Conservation (phyloP, 2,113 vertebrate genomes). For the Melanerpes aurifrons region DNA sequence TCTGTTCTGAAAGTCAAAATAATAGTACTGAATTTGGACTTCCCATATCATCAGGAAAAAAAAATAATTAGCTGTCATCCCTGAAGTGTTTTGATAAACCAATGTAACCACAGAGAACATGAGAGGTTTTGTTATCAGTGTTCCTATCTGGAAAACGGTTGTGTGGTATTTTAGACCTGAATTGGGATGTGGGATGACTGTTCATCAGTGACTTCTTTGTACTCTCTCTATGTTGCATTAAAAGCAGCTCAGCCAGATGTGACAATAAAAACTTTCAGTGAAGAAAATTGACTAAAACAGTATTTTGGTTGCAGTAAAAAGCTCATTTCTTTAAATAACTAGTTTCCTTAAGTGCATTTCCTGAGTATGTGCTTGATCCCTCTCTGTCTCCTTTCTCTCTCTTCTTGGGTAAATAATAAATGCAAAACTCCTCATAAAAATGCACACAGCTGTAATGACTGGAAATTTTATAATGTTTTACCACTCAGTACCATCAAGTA, state of each 20-base stretch:
- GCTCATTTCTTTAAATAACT: neutral
- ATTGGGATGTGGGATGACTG: neutral
- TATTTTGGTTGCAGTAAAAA: neutral
- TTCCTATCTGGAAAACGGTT: neutral
- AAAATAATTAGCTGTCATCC: neutral
- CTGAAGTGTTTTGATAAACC: neutral
- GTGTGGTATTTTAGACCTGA: neutral
- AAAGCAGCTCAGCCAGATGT: neutral
- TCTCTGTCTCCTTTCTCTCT: neutral
- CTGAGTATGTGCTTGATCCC: neutral
- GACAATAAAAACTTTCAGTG: neutral
- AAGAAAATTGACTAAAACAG: neutral
- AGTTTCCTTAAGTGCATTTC: neutral
- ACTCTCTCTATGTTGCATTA: neutral
- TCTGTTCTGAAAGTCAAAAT: neutral
- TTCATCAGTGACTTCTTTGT: neutral
- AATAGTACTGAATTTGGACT: neutral
- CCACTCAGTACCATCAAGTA: neutral
- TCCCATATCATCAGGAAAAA: neutral
- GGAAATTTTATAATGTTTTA: neutral
- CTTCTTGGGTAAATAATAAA: neutral
- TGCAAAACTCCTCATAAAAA: neutral
- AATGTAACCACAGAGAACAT: neutral
- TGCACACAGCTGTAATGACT: neutral
- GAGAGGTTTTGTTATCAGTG: neutral